Evolutionary conservation across 2,797 vertebrate species (phyloP).

Genomic region (Picus viridis): DNA sequence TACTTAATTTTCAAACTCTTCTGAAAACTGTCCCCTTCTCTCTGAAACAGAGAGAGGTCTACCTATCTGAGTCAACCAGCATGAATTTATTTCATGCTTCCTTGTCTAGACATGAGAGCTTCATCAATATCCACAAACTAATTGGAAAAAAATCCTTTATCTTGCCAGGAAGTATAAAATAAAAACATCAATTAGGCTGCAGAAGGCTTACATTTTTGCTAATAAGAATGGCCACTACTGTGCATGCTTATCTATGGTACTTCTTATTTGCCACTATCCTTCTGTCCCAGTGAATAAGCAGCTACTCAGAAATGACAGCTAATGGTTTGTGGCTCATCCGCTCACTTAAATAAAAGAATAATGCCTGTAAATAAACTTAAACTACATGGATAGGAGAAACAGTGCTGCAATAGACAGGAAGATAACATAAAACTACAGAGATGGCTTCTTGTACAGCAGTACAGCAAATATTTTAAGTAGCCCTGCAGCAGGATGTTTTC

Average conservation of each 20-base stretch:
- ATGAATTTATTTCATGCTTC: background rate
- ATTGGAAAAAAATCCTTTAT: background rate
- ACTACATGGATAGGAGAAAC: background rate
- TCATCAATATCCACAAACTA: background rate
- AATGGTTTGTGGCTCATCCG: background rate
- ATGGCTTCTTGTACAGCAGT: background rate
- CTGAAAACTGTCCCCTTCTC: background rate
- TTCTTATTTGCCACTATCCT: background rate
- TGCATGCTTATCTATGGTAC: background rate
- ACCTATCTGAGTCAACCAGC: background rate
- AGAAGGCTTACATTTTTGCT: background rate
- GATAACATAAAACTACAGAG: background rate
- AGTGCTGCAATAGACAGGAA: background rate
- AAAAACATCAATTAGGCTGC: background rate
- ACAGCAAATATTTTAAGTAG: background rate
- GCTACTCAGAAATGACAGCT: background rate
- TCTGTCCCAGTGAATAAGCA: background rate
- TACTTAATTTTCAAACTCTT: background rate
- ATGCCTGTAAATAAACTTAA: background rate
- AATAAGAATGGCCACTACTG: background rate
- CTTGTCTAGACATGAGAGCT: background rate
- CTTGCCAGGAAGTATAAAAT: background rate
- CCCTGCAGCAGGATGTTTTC: background rate
- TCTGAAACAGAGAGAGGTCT: background rate
- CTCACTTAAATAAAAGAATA: background rate